Conservation (phyloP, 2,888 invertebrate species). For the Agrotis clavis region DNA sequence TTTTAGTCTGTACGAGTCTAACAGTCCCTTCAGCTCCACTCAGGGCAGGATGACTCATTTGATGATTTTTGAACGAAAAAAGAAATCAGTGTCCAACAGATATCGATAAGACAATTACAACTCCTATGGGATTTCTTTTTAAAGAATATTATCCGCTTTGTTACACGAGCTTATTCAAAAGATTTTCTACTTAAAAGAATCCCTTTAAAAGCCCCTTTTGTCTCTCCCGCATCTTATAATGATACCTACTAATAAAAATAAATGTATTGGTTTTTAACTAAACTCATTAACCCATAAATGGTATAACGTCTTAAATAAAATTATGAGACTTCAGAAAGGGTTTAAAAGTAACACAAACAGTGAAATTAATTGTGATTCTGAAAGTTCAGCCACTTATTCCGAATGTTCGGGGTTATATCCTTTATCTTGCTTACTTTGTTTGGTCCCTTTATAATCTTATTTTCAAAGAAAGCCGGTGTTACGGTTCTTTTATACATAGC, state of each 20-base stretch:
- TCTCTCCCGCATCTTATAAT: no score
- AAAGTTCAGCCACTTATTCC: constrained; percentile 72
- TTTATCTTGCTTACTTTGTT: constrained; percentile 72
- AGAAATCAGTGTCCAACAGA: background rate
- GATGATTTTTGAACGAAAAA: no score
- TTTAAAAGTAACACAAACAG: constrained; percentile 65
- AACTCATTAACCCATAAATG: constrained; percentile 32
- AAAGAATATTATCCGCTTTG: background rate
- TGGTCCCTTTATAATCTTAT: constrained; percentile 69
- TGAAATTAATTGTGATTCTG: constrained; percentile 74
- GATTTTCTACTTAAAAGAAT: constrained; percentile 17
- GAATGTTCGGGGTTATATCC: constrained; percentile 66
- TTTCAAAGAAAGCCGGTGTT: constrained; percentile 50
- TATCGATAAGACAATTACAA: background rate
- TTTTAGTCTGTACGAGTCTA: no score
- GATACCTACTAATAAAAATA: background rate
- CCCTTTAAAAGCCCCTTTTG: constrained; percentile 41
- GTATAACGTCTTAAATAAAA: constrained; percentile 44
- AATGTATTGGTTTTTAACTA: constrained; percentile 16
- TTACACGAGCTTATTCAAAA: constrained; percentile 24
- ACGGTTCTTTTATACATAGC: constrained; percentile 25
- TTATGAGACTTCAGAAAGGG: constrained; percentile 52
- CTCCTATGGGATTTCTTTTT: background rate
- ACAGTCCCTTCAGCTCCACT: no score
- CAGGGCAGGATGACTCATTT: no score